phyloP scores from a whole-genome alignment of 2,888 invertebrate species.

The Actias luna region DNA sequence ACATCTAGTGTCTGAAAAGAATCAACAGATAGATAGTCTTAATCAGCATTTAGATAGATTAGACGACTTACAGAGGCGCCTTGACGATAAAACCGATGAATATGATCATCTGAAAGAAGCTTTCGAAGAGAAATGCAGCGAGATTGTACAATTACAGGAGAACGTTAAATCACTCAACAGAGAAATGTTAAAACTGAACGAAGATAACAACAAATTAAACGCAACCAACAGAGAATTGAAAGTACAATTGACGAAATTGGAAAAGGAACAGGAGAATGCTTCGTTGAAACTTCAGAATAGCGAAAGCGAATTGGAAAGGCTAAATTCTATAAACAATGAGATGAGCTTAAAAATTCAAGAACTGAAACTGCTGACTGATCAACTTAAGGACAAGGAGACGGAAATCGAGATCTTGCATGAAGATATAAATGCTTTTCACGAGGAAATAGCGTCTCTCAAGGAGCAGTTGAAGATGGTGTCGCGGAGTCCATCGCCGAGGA shows the following conservation, averaged over 20 bases:
- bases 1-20: conserved; percentile 79
- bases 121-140: conserved; percentile 69
- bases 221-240: conserved; percentile 62
- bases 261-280: conserved; percentile 73
- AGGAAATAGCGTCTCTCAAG: conserved; percentile 72
- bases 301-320: conserved; percentile 61
- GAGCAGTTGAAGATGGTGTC: conserved; percentile 73
- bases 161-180: conserved; percentile 57
- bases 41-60: conserved; percentile 75
- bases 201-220: conserved; percentile 66
- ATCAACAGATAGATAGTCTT: conserved; percentile 76
- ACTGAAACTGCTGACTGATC: conserved; percentile 62
- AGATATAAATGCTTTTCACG: conserved; percentile 74
- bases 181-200: conserved; percentile 63
- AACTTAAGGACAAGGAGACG: conserved; percentile 76
- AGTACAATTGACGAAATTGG: conserved; percentile 61
- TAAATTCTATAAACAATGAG: conserved; percentile 65
- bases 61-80: conserved; percentile 73
- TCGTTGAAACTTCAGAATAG: conserved; percentile 65
- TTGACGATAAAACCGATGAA: conserved; percentile 75
- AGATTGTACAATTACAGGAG: conserved; percentile 66
- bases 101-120: conserved; percentile 72
- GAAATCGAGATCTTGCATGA: conserved; percentile 80
- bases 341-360: conserved; percentile 67
- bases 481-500: conserved; percentile 81